Base-by-base conservation (phyloP, 2,888 invertebrate species). In the Ophonus ardosiacus region DNA sequence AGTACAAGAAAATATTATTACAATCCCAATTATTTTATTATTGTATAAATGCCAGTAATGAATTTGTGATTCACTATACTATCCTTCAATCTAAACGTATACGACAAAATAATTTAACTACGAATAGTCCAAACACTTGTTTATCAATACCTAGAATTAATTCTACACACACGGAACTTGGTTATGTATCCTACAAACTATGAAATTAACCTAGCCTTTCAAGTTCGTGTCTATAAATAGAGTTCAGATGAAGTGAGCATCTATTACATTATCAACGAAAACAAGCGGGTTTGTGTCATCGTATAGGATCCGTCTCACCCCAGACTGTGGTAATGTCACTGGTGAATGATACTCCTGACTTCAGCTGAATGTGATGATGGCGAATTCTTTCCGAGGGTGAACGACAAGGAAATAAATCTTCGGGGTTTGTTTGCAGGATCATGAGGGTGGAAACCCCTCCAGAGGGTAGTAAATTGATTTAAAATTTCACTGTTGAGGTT, bases 391-490 rank as follows among this genome's bases (percentile, higher is more conserved):
- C 31, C 31, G 68, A 68, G 68, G 68, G 68, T 68, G 68, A 68
- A 68, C 68, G 68, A 68, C 68, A 68, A 68, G 68, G 68, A 68
- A 31, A 68, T 68, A 68, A 68, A 68, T 68, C 68, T 68, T 68
- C 68, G 7, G 68, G 68, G 68, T 31, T 68, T 68, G 68, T 68
- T 68, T 68, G 68, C 68, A 38, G 68, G 68, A 68, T 68, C 68
- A 68, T 38, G 68, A 68, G 68, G 68, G 68, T 38, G 31, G 15
- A 24, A 68, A 68, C 31, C 68, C 38, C 68, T 68, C 63, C 13
- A 51, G 63, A 24, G 63, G 17, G 10, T 63, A 63, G 21, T 63
- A 63, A 63, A 63, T 63, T 63, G 63, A 63, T 63, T 63, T 63
- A 63, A 63, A 63, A 68, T 38, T 38, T 38, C 31, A 68, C 24